Evolutionary conservation across 2,888 invertebrate species (phyloP).

Genomic region (Hypercompe scribonia): DNA sequence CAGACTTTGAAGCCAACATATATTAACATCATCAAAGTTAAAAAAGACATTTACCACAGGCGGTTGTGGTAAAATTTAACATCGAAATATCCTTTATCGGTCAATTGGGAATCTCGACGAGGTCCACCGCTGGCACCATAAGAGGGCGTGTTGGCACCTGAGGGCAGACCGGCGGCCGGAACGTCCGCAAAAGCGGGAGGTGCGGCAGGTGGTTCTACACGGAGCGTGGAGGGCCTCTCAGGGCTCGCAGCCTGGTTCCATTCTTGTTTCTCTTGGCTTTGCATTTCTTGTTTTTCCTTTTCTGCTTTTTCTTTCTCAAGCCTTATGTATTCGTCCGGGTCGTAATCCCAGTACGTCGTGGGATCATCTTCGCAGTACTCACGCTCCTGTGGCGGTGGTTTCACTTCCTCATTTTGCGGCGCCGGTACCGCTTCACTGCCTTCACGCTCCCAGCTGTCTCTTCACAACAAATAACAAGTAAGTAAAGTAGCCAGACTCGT

Average conservation of each 20-base stretch:
- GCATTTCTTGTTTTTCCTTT: not conserved
- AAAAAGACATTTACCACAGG: constrained; percentile 87
- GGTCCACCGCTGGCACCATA: constrained; percentile 49
- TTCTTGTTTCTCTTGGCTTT: not conserved
- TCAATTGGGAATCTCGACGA: constrained; percentile 79
- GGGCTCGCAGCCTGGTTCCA: not conserved
- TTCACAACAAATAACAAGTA: constrained; percentile 26
- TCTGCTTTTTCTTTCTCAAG: not conserved
- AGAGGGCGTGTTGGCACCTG: constrained; percentile 20
- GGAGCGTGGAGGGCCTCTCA: constrained; percentile 1
- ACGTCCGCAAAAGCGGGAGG: constrained; percentile 32
- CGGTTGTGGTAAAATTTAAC: constrained; percentile 93
- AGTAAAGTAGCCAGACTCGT: not conserved
- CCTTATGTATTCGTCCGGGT: too few relatives aligned
- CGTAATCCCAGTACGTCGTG: too few relatives aligned
- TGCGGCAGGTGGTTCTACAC: constrained; percentile 21
- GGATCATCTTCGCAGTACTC: too few relatives aligned
- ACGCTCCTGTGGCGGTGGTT: too few relatives aligned
- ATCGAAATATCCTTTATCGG: constrained; percentile 90
- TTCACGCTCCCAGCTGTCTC: constrained; percentile 7
- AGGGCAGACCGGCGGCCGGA: constrained; percentile 18
- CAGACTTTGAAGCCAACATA: not conserved
- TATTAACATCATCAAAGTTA: constrained; percentile 1
- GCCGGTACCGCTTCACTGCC: constrained; percentile 5
- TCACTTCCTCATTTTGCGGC: not conserved